phyloP scores from a whole-genome alignment of 1,140 invertebrate genomes.

The Linepithema humile region DNA sequence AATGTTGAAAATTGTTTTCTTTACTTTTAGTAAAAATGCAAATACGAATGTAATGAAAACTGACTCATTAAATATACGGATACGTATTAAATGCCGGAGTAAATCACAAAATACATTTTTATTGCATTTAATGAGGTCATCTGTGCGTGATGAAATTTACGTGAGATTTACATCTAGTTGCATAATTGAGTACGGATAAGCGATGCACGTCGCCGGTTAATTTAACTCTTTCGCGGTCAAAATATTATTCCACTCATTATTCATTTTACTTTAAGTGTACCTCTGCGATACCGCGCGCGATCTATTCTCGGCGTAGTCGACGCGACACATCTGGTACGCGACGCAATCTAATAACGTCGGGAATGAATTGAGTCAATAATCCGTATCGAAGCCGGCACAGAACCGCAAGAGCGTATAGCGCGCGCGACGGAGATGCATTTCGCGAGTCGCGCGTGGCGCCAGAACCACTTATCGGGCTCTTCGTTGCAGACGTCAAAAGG shows the following conservation, averaged over 20 bases:
- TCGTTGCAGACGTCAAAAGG: background rate
- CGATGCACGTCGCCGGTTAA: background rate
- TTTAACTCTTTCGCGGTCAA: background rate
- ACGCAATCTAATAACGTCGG: conserved; percentile 33
- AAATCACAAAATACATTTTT: too few species aligned
- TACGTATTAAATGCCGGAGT: too few species aligned
- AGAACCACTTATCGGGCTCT: conserved; percentile 11
- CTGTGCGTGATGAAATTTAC: background rate
- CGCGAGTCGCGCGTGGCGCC: conserved; percentile 1
- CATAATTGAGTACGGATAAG: conserved; percentile 1
- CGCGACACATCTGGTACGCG: conserved; percentile 11
- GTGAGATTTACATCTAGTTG: background rate
- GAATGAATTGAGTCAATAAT: conserved; percentile 58
- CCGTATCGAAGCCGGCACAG: conserved; percentile 33
- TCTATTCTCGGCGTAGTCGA: background rate
- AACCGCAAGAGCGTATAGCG: background rate
- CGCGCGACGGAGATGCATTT: conserved; percentile 13
- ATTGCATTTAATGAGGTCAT: too few species aligned
- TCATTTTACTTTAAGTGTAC: background rate
- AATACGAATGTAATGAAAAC: too few species aligned
- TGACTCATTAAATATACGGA: background rate
- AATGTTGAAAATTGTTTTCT: too few species aligned
- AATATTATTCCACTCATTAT: background rate
- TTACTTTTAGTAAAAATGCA: too few species aligned
- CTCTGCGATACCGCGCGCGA: background rate